Conservation (phyloP, 2,113 vertebrate species). For the Nothobranchius kuhntae region DNA sequence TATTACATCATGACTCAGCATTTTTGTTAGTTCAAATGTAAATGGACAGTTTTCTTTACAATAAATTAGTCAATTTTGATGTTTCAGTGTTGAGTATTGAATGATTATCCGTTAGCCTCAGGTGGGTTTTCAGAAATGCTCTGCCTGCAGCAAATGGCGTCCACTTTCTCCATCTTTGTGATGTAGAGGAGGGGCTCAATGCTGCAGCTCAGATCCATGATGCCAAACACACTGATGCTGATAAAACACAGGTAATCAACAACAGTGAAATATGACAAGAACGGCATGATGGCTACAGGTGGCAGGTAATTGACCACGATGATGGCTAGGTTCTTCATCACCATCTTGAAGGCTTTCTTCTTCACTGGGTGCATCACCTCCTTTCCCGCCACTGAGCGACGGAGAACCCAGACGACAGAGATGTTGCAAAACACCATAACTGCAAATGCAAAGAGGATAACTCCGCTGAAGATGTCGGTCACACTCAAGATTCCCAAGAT, state of each 20-base stretch:
- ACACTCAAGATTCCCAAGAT: conserved; percentile 49
- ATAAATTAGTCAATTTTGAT: too few relatives aligned
- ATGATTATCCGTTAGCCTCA: conserved; percentile 29
- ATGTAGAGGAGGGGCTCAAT: conserved; percentile 78
- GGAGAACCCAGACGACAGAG: conserved; percentile 77
- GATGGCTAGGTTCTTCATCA: conserved; percentile 73
- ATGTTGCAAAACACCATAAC: conserved; percentile 80
- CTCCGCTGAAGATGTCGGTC: conserved; percentile 63
- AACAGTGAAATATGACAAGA: conserved; percentile 60
- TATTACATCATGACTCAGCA: too few relatives aligned
- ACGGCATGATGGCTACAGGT: conserved; percentile 74
- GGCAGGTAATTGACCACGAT: conserved; percentile 75
- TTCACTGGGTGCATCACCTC: conserved; percentile 79
- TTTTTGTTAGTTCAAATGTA: too few relatives aligned
- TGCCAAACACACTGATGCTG: conserved; percentile 62
- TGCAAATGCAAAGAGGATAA: conserved; percentile 74
- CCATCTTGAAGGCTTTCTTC: conserved; percentile 77
- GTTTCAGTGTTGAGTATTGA: neutral
- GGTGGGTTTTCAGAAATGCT: conserved; percentile 4
- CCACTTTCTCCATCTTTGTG: conserved; percentile 66
- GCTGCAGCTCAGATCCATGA: conserved; percentile 81
- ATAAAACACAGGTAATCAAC: conserved; percentile 68
- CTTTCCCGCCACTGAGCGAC: conserved; percentile 72
- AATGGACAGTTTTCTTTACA: too few relatives aligned
- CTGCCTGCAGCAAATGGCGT: conserved; percentile 33